phyloP scores from a whole-genome alignment of 2,888 invertebrate species.

The Arctia plantaginis region DNA sequence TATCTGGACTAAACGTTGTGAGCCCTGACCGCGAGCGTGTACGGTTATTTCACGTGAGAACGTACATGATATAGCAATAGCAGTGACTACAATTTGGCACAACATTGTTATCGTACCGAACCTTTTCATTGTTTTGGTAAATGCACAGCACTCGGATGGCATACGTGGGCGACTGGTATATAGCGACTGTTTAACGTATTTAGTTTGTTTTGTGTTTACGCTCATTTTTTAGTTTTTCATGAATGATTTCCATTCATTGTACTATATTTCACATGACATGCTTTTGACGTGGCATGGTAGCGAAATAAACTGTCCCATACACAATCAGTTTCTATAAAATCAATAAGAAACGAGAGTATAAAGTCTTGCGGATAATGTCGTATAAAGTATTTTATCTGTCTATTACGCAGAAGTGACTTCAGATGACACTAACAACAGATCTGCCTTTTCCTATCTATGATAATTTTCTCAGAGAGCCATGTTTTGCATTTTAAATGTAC shows the following conservation, averaged over 20 bases:
- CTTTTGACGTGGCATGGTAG: neutral
- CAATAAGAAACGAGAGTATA: neutral
- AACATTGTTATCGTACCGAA: constrained; percentile 70
- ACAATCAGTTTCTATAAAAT: neutral
- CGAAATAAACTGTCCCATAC: neutral
- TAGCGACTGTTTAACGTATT: constrained; percentile 21
- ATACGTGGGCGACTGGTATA: constrained; percentile 28
- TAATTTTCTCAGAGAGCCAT: too few species aligned
- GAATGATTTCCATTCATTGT: neutral
- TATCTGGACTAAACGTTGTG: constrained; percentile 71
- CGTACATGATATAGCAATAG: constrained; percentile 79
- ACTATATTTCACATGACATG: neutral
- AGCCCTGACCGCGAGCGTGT: constrained; percentile 64
- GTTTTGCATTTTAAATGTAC: too few species aligned
- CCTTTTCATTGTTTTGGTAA: constrained; percentile 41
- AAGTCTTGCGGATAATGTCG: neutral
- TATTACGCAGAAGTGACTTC: too few species aligned
- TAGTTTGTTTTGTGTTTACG: constrained; percentile 26
- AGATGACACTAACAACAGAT: too few species aligned
- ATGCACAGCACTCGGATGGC: constrained; percentile 20
- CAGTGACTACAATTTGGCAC: constrained; percentile 72
- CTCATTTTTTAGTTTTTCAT: neutral
- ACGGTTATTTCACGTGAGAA: constrained; percentile 65
- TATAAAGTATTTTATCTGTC: too few species aligned
- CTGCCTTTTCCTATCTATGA: too few species aligned